Conservation (phyloP, 30 jellyfish, hydroid and myxozoan species). For the Cassiopea xamachana region DNA sequence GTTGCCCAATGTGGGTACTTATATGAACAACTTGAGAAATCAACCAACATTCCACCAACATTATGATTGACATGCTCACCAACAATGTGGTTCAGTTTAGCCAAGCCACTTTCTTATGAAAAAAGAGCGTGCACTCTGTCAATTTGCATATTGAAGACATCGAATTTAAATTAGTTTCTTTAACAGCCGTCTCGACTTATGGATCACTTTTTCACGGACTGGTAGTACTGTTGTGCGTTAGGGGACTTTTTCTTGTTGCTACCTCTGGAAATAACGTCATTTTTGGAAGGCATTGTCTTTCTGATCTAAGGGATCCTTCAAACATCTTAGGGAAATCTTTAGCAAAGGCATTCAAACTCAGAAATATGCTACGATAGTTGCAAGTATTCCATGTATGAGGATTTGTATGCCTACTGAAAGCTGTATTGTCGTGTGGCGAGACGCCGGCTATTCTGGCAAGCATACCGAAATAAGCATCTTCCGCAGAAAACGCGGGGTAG, state of each 20-base stretch:
- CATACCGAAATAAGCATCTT: slow-evolving; percentile 52
- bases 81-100: no score
- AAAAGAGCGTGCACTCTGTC: no score
- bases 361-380: slow-evolving; percentile 9
- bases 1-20: no score
- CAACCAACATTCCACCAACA: no score
- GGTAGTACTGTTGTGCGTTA: background rate
- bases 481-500: slow-evolving; percentile 40
- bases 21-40: no score
- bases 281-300: slow-evolving; percentile 15
- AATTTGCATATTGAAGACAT: no score
- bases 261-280: background rate
- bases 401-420: slow-evolving; percentile 22
- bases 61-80: no score
- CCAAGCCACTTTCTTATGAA: no score
- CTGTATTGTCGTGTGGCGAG: slow-evolving; percentile 7
- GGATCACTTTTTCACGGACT: no score
- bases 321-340: slow-evolving; percentile 48
- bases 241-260: no score
- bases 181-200: no score
- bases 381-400: slow-evolving; percentile 45
- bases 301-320: slow-evolving; percentile 27
- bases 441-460: slow-evolving; percentile 21
- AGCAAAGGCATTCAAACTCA: slow-evolving; percentile 37
- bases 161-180: no score